Base-by-base conservation (phyloP, 2,113 vertebrate species). In the Panthera tigris region DNA sequence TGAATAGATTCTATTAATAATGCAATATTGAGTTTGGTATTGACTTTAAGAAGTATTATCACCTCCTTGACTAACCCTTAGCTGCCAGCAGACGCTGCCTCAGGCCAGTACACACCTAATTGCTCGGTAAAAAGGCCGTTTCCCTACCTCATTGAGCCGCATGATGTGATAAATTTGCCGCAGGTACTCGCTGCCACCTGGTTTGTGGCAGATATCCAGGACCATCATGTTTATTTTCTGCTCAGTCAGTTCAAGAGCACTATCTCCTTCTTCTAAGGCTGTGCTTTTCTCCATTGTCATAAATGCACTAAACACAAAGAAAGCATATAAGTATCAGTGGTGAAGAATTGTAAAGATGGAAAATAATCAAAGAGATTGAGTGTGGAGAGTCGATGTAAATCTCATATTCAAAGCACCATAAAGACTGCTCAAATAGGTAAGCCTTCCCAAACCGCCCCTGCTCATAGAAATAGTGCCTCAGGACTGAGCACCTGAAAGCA, bases 101-200 rank as follows among this genome's bases (percentile, higher is more conserved):
- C 99, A 99, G 99, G 99, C 99, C 99, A 99, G 99, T 99, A 99
- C 99, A 99, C 99, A 99, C 99, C 99, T 99, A 99, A 99, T 99
- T 99, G 99, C 99, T 99, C 99, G 98, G 99, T 99, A 99, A 99
- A 99, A 99, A 99, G 99, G 99, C 99, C 97, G 98, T 99, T 99
- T 99, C 99, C 99, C 98, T 99, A 99, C 99, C 99, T 99, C 99
- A 99, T 99, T 99, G 99, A 99, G 99, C 99, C 98, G 99, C 99
- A 99, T 99, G 99, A 99, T 99, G 99, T 99, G 99, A 99, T 99
- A 99, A 99, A 99, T 99, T 99, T 99, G 99, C 99, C 99, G 99
- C 99, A 99, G 99, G 99, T 99, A 99, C 98, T 99, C 96, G 89
- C 98, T 99, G 99, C 99, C 99, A 99, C 99, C 99, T 99, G 99